Base-by-base conservation (phyloP, 2,888 invertebrate genomes). In the Lasioglossum pauxillum region DNA sequence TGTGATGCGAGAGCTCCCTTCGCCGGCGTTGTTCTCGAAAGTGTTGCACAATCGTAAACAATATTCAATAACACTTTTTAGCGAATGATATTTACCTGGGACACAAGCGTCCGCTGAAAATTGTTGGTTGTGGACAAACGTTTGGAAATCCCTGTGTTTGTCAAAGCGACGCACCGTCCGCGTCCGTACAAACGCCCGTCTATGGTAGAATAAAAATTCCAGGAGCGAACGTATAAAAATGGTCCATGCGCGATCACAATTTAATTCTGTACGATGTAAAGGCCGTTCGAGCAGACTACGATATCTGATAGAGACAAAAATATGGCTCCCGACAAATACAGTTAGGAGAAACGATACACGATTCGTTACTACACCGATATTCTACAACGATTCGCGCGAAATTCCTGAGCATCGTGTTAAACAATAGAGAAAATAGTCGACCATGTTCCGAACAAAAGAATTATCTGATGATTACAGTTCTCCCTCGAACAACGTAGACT, bases 81-180 rank as follows among this genome's bases (percentile, higher is more conserved):
- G 46, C 16, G 74, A 78, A 64, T 57, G 77, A 78, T 71, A 41
- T 78, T 77, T 53, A 27, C 74, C n/a, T n/a, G 75, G 49, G 71
- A 57, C 31, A 78, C 31, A 78, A 49, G 53, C 60, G 64, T 80
- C 41, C 46, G 27, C 49, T 73, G 75, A 31, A 82, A 75, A 84
- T 77, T 75, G 84, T 84, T 74, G 76, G 75, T 53, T 27, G 76
- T 49, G 38, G 60, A 78, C 78, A 82, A 78, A 82, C 46, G 57
- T 69, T 82, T 75, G 71, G 38, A 35, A 78, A 35, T 27, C 12
- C 41, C 46, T 19, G 41, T 82, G 60, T 78, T 78, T 78, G 38
- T 60, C 75, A 72, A 80, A 83, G 41, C 75, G 72, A 23, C 44
- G 14, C 53, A 41, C n/a, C n/a, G 44, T 57, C 78, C 57, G 79